Evolutionary conservation across 1,140 invertebrate species (phyloP).

Genomic region (Hesperophylax magnus): DNA sequence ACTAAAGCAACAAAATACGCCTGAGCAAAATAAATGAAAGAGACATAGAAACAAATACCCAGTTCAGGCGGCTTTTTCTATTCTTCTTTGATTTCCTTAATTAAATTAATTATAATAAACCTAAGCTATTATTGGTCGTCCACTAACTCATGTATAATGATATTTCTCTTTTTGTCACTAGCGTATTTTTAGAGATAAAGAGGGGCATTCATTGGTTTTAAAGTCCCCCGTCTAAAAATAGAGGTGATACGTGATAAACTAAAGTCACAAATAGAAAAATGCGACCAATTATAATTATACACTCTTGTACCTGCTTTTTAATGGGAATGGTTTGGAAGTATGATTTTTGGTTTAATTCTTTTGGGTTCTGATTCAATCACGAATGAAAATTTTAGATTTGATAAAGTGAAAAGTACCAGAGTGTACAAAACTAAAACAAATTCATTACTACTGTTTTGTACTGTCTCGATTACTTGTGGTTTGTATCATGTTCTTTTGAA

Average conservation of each 20-base stretch:
- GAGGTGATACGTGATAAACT: slow-evolving; percentile 5
- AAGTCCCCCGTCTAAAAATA: neutral
- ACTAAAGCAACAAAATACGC: neutral
- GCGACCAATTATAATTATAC: no score
- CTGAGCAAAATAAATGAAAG: neutral
- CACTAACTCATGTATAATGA: neutral
- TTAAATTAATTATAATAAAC: slow-evolving; percentile 5
- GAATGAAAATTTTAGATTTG: no score
- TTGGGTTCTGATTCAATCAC: no score
- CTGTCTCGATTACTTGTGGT: no score
- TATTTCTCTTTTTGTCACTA: neutral
- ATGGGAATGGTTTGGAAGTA: no score
- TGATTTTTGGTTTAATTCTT: no score
- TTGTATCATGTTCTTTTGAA: no score
- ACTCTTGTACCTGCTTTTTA: no score
- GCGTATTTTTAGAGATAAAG: slow-evolving; percentile 7
- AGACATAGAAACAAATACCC: neutral
- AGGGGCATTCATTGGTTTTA: slow-evolving; percentile 1
- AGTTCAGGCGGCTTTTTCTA: slow-evolving; percentile 11
- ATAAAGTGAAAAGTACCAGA: no score
- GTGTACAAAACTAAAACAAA: no score
- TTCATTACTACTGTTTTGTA: no score
- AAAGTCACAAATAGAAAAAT: neutral
- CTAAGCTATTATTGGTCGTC: neutral
- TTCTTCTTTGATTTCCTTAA: slow-evolving; percentile 13